Percentiles rank a stretch among this genome's conserved stretches.
These are phyloP conservation scores for Ptychochromis oligacanthus DNA, from an alignment of 2,113 vertebrate genomes.

Conservation along the genomic window DNA sequence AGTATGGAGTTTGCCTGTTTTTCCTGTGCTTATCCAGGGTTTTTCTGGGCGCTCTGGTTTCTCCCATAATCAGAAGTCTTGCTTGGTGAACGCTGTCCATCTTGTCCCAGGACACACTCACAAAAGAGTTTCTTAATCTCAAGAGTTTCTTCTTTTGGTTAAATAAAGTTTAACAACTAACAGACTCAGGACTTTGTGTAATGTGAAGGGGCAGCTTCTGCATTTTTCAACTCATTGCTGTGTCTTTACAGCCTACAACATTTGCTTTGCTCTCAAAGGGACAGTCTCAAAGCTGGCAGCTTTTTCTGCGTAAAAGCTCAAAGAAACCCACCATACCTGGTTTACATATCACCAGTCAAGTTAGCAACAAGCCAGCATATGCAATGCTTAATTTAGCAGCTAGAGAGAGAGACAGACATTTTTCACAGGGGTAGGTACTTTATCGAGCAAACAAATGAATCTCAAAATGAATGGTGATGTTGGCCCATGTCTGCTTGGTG, in stretches of 20 bases:
- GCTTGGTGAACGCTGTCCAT: neutral
- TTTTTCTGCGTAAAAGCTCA: neutral
- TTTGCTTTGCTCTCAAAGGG: neutral
- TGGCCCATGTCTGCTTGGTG: neutral
- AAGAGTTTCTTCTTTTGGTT: neutral
- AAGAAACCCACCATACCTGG: neutral
- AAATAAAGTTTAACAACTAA: neutral
- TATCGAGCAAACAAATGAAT: neutral
- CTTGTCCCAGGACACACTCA: neutral
- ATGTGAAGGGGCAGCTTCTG: neutral
- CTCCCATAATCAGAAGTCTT: neutral
- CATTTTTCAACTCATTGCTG: neutral
- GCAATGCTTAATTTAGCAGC: neutral
- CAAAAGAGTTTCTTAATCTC: neutral
- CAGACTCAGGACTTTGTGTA: neutral
- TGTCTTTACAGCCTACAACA: neutral
- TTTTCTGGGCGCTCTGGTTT: neutral
- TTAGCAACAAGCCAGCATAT: neutral
- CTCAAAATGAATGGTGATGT: neutral
- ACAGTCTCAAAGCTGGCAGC: neutral
- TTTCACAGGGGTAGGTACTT: neutral
- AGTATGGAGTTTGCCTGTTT: neutral
- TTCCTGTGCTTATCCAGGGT: no score
- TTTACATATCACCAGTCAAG: no score
- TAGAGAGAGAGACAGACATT: neutral